Base-by-base conservation (phyloP, 1,140 invertebrate species). In the Scylla paramamosain region DNA sequence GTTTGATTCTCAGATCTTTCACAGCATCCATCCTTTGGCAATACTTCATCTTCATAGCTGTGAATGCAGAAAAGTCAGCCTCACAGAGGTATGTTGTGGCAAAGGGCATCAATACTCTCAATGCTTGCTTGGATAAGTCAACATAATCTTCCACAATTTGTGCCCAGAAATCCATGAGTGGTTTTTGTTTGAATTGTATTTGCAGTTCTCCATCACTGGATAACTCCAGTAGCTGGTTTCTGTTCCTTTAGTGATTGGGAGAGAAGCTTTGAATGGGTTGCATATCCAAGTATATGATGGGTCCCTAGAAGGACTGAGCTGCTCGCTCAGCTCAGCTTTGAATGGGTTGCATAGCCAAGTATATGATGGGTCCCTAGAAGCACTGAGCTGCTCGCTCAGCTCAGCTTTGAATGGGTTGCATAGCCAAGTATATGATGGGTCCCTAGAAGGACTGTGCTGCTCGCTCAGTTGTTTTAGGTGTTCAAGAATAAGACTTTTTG, bases 101-200 rank as follows among this genome's bases (percentile, higher is more conserved):
- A 91, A 91, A 52, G 90, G 48, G 28, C 59, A 91, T 77, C 90
- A 67, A 31, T 91, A 67, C 52, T 59, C 46, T 67, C 48, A 59
- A 91, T 45, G 46, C n/a, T 91, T 48, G n/a, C 90, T 59, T 4
- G 45, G 48, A 67, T 67, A 91, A 91, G 48, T 59, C 90, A 7
- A n/a, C 16, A 91, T 67, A 91, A n/a, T 91, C 48, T 91, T 67
- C 90, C 90, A 91, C n/a, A 25, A 91, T 12, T 91, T 59, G 46
- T 59, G 90, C 28, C 90, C 90, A 91, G 48, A 91, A 91, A 91
- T 91, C 48, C 90, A 45, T 39, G 31, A 89, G 87, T 89, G 32
- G 87, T 89, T 89, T 89, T 89, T 45, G 87, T 45, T n/a, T 39
- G 87, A 89, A 89, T 89, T 89, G 87, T 89, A 89, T 4, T 84